Evolutionary conservation across 1,140 invertebrate species (phyloP).

Genomic region (Cotesia chilonis): DNA sequence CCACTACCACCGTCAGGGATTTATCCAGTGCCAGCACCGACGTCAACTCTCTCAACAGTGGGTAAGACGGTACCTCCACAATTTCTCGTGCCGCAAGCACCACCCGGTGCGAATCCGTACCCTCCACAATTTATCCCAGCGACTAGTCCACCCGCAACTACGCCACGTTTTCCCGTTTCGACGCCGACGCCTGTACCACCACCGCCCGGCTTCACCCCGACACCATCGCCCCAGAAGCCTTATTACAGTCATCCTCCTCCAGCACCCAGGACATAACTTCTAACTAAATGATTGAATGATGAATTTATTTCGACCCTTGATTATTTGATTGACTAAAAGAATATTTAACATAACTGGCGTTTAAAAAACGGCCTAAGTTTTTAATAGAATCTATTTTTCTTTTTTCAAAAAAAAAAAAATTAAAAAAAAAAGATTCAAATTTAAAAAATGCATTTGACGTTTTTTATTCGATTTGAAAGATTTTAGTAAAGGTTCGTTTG

Average conservation of each 20-base stretch:
- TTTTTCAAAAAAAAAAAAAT: too few species aligned
- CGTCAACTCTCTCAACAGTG: conserved; percentile 13
- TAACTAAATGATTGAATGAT: conserved; percentile 1
- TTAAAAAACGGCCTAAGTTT: not conserved
- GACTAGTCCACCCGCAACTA: conserved; percentile 34
- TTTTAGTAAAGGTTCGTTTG: too few species aligned
- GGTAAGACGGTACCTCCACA: conserved; percentile 41
- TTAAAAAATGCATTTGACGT: conserved; percentile 8
- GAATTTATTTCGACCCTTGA: conserved; percentile 1
- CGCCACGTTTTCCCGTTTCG: conserved; percentile 37
- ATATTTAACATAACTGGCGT: too few species aligned
- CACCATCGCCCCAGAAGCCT: conserved; percentile 45
- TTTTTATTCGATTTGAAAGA: not conserved
- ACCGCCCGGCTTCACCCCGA: conserved; percentile 13
- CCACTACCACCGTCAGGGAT: conserved; percentile 25
- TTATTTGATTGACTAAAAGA: not conserved
- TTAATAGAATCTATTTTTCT: not conserved
- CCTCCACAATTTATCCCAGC: conserved; percentile 56
- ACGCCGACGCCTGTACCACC: conserved; percentile 32
- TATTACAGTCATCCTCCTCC: conserved; percentile 56
- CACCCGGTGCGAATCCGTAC: conserved; percentile 62
- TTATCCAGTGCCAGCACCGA: conserved; percentile 30
- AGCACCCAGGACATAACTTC: conserved; percentile 53
- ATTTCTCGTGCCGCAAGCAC: conserved; percentile 59
- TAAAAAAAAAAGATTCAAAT: not conserved